Base-by-base conservation (phyloP, 2,797 vertebrate genomes). In the Euphonia xanthogaster region DNA sequence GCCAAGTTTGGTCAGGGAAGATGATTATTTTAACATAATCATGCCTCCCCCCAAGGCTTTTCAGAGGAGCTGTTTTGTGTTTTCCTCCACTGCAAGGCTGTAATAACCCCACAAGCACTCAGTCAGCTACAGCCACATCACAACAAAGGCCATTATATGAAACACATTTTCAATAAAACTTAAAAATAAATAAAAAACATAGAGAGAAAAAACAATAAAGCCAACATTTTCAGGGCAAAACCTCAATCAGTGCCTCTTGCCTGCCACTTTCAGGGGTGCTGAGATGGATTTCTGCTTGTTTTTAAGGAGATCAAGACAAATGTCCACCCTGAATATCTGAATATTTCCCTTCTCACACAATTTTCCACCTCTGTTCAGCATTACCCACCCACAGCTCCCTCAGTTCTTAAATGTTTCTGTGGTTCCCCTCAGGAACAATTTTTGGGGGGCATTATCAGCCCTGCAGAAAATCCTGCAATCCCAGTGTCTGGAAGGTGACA, bases 21-120 rank as follows among this genome's bases (percentile, higher is more conserved):
- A 94, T 73, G 60, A 95, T 90, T 87, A 85, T 90, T 90, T 94
- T 86, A 95, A 60, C 55, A 88, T 93, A 93, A 87, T 88, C 90
- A 74, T 35, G 62, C 63, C 50, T 86, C 68, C 65, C 67, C 53
- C 47, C 84, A 67, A 31, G 86, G 76, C 92, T 91, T 78, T 44
- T 25, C n/a, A 91, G 81, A 79, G 85, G 94, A 78, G 40, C 60
- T 71, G 20, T 2, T 86, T 66, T 67, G 67, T 73, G 60, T 82
- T 93, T 70, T 68, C 82, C 37, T 75, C 74, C 39, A 20, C 77
- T 71, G 54, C 78, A 47, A 73, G 31, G 73, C 93, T 84, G 54
- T 58, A 95, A 91, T 76, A 87, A 71, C 68, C 71, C 61, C 63
- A 78, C 79, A 95, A 89, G 86, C 28, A 70, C 55, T 66, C 89